phyloP scores from a whole-genome alignment of 1,140 invertebrate genomes.

The Ptiloglossa arizonensis region DNA sequence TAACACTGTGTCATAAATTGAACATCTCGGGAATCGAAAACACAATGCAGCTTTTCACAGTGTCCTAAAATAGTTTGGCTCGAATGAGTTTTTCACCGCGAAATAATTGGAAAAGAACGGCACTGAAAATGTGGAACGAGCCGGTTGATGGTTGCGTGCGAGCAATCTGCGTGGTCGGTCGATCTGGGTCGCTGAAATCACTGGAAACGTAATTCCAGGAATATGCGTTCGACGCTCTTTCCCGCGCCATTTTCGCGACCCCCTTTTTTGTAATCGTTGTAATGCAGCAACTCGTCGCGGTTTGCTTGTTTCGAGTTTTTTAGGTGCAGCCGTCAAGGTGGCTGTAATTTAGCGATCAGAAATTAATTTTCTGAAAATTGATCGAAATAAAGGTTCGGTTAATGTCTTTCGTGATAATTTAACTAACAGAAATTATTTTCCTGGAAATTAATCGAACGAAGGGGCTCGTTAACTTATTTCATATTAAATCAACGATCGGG shows the following conservation, averaged over 20 bases:
- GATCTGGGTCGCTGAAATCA: constrained; percentile 39
- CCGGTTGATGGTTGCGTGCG: constrained; percentile 34
- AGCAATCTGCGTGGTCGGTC: constrained; percentile 33
- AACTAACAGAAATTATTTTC: too few relatives aligned
- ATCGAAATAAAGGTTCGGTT: too few relatives aligned
- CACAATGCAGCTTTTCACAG: too few relatives aligned
- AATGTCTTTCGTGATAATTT: too few relatives aligned
- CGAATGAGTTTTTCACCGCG: constrained; percentile 6
- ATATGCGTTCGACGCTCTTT: constrained; percentile 41
- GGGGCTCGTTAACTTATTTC: too few relatives aligned
- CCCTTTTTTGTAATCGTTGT: constrained; percentile 9
- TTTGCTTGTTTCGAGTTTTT: neutral
- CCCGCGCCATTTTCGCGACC: constrained; percentile 20
- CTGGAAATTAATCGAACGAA: too few relatives aligned
- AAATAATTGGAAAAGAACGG: constrained; percentile 25
- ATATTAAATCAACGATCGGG: too few relatives aligned
- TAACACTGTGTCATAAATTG: too few relatives aligned
- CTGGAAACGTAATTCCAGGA: constrained; percentile 44
- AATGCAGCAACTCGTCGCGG: neutral
- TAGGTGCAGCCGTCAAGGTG: neutral
- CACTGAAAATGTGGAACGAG: constrained; percentile 21
- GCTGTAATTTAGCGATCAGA: too few relatives aligned
- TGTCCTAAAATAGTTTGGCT: neutral
- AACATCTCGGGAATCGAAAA: too few relatives aligned
- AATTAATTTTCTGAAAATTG: too few relatives aligned